Evolutionary conservation across 2,113 vertebrate species (phyloP), one percentile per base, ranked within the genome.

Genomic region (Aphelocoma coerulescens): DNA sequence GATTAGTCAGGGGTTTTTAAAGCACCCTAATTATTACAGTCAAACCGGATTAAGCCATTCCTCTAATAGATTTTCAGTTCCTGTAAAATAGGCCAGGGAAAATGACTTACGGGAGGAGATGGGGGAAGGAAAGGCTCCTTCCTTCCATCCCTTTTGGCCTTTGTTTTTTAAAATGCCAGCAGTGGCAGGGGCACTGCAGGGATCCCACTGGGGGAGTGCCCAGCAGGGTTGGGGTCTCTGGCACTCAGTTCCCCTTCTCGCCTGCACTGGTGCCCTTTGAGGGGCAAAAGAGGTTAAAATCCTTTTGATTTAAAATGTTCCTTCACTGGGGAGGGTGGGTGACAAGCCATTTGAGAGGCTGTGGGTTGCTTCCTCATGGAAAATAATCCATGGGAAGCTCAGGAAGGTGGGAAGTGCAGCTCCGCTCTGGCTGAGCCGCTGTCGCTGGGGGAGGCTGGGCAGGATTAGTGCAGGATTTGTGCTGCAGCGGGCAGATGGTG

Each of bases 61-160:
- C 95, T 96, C 88, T 94, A 95, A 96, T 96, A 96, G 92, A 96
- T 96, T 96, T 96, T 68, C 94, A 69, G 93, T 94, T 97, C 95
- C 92, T 94, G 86, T 84, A 96, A 97, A 96, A 93, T 89, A 94
- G 95, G 94, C 76, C 92, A 93, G 80, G 65, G 72, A 96, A 92
- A 92, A 95, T 82, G 32, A 87, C 88, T 91, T 95, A 33, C 1
- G 0, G 89, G 89, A 89, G 57, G 32, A 44, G 76, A 48, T 0
- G 57, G 80, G 87, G 86, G 69, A 74, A 87, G 91, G 88, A 91
- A 93, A 78, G 22, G 30, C 65, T 71, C 52, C 30, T 81, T 12
- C 23, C 78, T 67, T 54, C 65, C 7, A 1, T 65, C 65, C 30
- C 35, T 86, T 52, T 55, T 86, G 85, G 59, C 75, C 44, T 92